phyloP scores from a whole-genome alignment of 2,797 vertebrate genomes.

The Neostethus bicornis region DNA sequence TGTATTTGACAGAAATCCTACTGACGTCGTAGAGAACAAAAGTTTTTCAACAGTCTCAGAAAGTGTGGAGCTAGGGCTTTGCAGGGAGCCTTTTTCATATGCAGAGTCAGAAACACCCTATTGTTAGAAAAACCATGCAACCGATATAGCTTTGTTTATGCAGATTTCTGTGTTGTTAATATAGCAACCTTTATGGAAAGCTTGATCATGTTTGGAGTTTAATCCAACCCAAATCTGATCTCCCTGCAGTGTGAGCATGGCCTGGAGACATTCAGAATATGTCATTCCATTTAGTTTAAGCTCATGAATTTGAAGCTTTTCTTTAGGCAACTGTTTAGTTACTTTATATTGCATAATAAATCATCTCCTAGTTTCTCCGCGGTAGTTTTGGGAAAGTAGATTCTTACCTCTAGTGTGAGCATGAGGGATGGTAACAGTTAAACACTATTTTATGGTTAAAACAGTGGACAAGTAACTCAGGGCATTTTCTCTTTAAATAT shows the following conservation, averaged over 20 bases:
- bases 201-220: not conserved
- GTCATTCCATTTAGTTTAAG: not conserved
- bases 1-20: not conserved
- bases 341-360: constrained; percentile 13
- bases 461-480: constrained; percentile 42
- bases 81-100: not conserved
- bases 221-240: constrained; percentile 2
- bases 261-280: not conserved
- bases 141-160: not conserved
- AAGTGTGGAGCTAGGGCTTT: not conserved
- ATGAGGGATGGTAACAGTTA: constrained; percentile 28
- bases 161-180: not conserved
- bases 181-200: not conserved
- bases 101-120: not conserved
- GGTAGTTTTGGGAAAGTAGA: constrained; percentile 29
- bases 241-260: not conserved
- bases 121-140: not conserved
- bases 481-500: constrained; percentile 63
- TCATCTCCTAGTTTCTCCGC: constrained; percentile 4
- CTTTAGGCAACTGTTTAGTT: not conserved
- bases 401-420: constrained; percentile 27
- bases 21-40: not conserved
- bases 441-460: constrained; percentile 45
- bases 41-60: not conserved
- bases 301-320: constrained; percentile 1